Evolutionary conservation across 2,888 invertebrate species (phyloP).

Genomic region (Stenolophus ochropezus): DNA sequence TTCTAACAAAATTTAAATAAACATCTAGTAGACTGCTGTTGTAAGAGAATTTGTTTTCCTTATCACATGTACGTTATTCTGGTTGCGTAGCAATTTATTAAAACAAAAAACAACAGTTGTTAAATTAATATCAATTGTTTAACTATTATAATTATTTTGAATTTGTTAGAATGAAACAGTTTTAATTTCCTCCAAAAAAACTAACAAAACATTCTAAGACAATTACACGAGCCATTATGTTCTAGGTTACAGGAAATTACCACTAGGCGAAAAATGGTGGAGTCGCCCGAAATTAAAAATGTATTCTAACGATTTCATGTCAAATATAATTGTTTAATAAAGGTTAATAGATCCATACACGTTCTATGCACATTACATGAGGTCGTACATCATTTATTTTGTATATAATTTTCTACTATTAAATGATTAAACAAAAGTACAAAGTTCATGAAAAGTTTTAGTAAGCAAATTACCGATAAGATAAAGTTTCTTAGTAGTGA

Average conservation of each 20-base stretch:
- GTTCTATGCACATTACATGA: not conserved
- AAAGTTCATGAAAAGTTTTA: not conserved
- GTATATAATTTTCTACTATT: no score
- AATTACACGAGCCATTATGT: not conserved
- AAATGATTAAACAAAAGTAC: no score
- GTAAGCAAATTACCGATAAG: not conserved
- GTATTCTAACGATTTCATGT: conserved; percentile 7
- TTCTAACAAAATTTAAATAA: no score
- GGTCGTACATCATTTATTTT: no score
- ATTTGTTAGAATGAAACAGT: not conserved
- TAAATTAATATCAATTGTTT: no score
- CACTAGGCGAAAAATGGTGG: conserved; percentile 30
- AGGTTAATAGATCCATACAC: not conserved
- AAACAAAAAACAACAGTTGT: no score
- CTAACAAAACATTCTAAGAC: not conserved
- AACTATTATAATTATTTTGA: not conserved
- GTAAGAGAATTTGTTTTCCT: no score
- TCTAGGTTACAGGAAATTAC: not conserved
- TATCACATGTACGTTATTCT: no score
- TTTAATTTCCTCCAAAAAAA: not conserved
- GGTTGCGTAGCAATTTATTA: no score
- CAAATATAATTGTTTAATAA: conserved; percentile 8
- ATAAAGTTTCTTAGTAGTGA: not conserved
- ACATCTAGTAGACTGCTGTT: no score
- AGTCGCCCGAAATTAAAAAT: not conserved